Conservation (phyloP, 2,113 vertebrate genomes). For the Lampris megalopsis region DNA sequence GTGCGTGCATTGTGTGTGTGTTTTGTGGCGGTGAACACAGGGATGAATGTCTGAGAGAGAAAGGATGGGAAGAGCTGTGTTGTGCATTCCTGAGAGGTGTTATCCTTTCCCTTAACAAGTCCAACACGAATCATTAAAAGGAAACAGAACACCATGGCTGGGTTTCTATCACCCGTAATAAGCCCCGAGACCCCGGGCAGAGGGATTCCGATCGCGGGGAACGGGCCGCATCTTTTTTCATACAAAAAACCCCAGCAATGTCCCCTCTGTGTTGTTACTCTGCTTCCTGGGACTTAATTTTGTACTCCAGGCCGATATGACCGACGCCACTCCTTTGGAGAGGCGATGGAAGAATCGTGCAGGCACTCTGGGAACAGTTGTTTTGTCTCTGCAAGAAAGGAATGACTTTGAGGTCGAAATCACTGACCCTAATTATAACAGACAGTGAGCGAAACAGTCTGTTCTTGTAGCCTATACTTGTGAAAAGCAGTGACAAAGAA, state of each 20-base stretch:
- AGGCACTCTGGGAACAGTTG: conserved; percentile 49
- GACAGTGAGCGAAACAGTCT: conserved; percentile 31
- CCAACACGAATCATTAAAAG: conserved; percentile 69
- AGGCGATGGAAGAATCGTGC: conserved; percentile 53
- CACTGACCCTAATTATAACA: conserved; percentile 58
- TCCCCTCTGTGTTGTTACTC: conserved; percentile 45
- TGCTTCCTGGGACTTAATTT: conserved; percentile 62
- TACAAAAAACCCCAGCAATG: conserved; percentile 35
- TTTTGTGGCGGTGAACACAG: no score
- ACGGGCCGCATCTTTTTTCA: conserved; percentile 61
- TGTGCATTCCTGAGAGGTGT: conserved; percentile 53
- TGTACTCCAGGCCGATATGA: conserved; percentile 59
- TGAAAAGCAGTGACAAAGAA: conserved; percentile 24
- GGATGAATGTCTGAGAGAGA: conserved; percentile 23
- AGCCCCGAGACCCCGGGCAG: conserved; percentile 63
- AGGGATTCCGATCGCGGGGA: conserved; percentile 41
- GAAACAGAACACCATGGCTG: conserved; percentile 50
- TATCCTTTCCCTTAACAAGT: conserved; percentile 64
- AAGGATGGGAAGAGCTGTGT: conserved; percentile 33
- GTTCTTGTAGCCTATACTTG: conserved; percentile 20
- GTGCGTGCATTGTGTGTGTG: no score
- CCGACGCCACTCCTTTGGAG: conserved; percentile 55
- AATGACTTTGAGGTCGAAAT: conserved; percentile 57
- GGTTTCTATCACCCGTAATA: conserved; percentile 65
- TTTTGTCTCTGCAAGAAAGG: conserved; percentile 45